Base-by-base conservation (phyloP, 1,140 invertebrate genomes). In the Leptinotarsa lineolata region DNA sequence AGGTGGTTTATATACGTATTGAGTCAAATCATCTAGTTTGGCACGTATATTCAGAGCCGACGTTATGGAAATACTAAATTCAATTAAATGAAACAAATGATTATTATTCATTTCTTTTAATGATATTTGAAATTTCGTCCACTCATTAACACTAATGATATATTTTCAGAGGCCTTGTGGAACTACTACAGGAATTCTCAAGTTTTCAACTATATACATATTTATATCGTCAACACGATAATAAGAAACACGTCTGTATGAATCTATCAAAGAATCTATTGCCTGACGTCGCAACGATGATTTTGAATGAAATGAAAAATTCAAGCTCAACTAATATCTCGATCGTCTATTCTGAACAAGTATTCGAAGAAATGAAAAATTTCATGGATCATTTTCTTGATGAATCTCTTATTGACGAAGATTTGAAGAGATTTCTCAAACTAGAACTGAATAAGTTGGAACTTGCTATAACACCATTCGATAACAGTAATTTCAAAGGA, bases 91-190 rank as follows among this genome's bases (percentile, higher is more conserved):
- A 39, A 0, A 39, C 11, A 22, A 22, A 22, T 22, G 2, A 22
- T n/a, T n/a, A n/a, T n/a, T 8, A 39, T 11, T 11, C 1, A 39
- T 39, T 39, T 39, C 8, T 39, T 2, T 39, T 39, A 6, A 3
- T 39, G 8, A 39, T 1, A 39, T 11, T 39, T 11, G 30, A 39
- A 39, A 39, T 39, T 11, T 39, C 8, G 8, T 39, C 11, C 8
- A 39, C 30, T 39, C 30, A 39, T 39, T 39, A 8, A 39, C 30
- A 39, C 0, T 39, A 39, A 39, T 39, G 11, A 11, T 8, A n/a
- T 54, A 39, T 39, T 66, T 66, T n/a, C 13, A 66, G 64, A 13
- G 39, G 11, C 24, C 64, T 66, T 4, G 64, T 66, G 15, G 39
- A 44, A 12, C 15, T 66, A 11, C 3, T 66, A 0, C 22, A 66